A percentile compares a stretch with the other conserved stretches of the same genome.
phyloP scores from a whole-genome alignment of 2,888 invertebrate genomes.

The Ametastegia equiseti region DNA sequence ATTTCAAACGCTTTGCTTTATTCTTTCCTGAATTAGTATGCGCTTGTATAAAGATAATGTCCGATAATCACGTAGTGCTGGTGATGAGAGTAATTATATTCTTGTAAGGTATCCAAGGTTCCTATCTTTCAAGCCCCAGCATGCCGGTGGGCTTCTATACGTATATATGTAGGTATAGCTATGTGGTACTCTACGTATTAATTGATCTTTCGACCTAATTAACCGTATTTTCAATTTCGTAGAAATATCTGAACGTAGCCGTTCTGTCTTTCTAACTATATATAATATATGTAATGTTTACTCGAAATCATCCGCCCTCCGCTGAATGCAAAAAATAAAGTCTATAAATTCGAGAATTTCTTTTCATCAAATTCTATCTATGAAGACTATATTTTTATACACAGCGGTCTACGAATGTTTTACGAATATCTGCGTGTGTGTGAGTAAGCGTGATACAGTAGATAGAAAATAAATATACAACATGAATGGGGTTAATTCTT shows the following conservation, averaged over 20 bases:
- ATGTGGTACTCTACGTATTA: neutral
- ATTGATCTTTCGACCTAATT: neutral
- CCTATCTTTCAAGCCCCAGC: neutral
- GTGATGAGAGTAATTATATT: conserved; percentile 4
- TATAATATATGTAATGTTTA: neutral
- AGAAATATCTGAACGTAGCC: neutral
- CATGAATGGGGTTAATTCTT: conserved; percentile 10
- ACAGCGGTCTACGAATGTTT: conserved; percentile 4
- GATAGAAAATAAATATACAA: neutral
- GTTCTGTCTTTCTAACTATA: neutral
- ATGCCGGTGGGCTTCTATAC: conserved; percentile 26
- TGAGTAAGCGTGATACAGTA: neutral
- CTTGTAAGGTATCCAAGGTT: conserved; percentile 19
- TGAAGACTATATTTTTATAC: neutral
- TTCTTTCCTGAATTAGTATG: conserved; percentile 4
- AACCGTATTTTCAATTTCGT: conserved; percentile 1
- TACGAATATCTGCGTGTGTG: neutral
- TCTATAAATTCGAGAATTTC: neutral
- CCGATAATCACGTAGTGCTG: neutral
- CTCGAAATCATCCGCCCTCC: neutral
- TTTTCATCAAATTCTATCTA: neutral
- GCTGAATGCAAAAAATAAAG: neutral
- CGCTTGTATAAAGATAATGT: neutral
- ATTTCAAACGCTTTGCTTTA: conserved; percentile 22
- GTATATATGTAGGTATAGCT: too few relatives aligned